These are phyloP conservation scores for Coremacera marginata DNA, from an alignment of 2,888 invertebrate genomes.

Conservation along the genomic window DNA sequence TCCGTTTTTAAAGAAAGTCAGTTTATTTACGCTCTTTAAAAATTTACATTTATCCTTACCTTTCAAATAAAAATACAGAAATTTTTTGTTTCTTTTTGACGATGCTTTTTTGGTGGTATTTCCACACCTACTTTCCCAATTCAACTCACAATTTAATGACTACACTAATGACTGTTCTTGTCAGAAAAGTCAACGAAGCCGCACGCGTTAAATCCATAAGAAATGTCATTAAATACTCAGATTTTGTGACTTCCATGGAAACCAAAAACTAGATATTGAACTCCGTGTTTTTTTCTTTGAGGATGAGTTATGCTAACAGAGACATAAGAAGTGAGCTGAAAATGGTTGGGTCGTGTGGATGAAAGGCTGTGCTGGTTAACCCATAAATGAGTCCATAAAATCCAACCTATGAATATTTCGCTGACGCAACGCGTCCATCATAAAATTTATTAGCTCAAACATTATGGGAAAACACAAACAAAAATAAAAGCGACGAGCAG, in stretches of 20 bases:
- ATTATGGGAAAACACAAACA: not conserved
- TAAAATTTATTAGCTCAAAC: constrained; percentile 36
- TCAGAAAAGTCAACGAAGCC: constrained; percentile 21
- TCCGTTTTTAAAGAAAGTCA: too few species aligned
- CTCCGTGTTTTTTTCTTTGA: too few species aligned
- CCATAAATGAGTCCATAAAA: constrained; percentile 39
- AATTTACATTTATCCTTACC: too few species aligned
- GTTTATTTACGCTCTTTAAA: too few species aligned
- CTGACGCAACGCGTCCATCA: constrained; percentile 24
- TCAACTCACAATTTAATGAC: constrained; percentile 23
- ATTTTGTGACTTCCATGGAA: constrained; percentile 29
- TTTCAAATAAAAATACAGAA: too few species aligned
- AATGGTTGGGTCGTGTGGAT: not conserved
- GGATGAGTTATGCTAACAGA: constrained; percentile 14
- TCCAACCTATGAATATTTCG: constrained; percentile 9
- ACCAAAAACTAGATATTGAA: not conserved
- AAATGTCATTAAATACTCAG: constrained; percentile 10
- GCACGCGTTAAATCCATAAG: constrained; percentile 27
- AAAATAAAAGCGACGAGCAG: not conserved
- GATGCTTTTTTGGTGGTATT: too few species aligned
- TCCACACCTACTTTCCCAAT: not conserved
- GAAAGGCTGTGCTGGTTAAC: constrained; percentile 13
- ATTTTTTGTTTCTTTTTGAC: too few species aligned
- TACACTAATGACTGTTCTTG: constrained; percentile 19
- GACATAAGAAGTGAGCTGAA: not conserved